These are phyloP conservation scores for Pantherophis alleghaniensis DNA, from an alignment of 2,797 vertebrate species.

Conservation along the genomic window DNA sequence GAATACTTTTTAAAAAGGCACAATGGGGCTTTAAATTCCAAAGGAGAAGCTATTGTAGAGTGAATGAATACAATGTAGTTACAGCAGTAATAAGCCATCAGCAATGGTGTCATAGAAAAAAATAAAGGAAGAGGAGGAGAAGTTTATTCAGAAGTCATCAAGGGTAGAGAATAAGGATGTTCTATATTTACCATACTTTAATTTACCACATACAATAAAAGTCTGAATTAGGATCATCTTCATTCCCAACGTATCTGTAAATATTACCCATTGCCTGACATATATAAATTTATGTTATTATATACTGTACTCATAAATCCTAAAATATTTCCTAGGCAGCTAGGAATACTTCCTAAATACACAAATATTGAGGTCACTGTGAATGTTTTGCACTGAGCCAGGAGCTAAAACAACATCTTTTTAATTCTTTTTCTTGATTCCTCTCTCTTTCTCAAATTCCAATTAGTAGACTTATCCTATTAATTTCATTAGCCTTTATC, in stretches of 20 bases:
- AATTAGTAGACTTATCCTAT: not conserved
- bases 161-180: not conserved
- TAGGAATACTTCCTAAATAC: not conserved
- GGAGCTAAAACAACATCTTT: constrained; percentile 16
- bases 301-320: not conserved
- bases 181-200: not conserved
- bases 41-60: not conserved
- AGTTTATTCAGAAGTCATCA: not conserved
- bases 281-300: not conserved
- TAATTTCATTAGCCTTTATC: constrained; percentile 30
- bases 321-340: constrained; percentile 22
- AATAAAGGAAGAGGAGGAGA: not conserved
- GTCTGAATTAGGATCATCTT: not conserved
- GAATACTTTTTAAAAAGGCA: not conserved
- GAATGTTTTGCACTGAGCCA: not conserved
- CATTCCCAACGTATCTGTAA: not conserved
- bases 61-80: not conserved
- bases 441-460: not conserved
- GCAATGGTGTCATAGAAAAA: not conserved
- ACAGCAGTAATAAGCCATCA: not conserved
- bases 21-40: not conserved
- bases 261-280: not conserved
- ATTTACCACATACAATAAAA: not conserved
- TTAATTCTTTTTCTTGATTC: not conserved
- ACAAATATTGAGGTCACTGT: not conserved